phyloP scores from a whole-genome alignment of 2,888 invertebrate genomes.

The Gibbula magus region DNA sequence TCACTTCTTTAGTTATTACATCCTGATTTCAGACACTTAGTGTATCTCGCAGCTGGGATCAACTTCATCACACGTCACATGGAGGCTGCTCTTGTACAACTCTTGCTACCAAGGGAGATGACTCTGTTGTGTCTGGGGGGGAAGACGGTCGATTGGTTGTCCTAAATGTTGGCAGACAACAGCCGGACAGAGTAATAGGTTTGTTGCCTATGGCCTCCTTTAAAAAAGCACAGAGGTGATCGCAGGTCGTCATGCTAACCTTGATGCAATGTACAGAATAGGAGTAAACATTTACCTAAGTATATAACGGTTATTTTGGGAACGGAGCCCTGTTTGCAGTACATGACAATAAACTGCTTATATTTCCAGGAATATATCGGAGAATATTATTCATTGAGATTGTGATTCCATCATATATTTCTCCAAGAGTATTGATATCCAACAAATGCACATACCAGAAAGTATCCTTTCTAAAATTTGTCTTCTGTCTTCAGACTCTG shows the following conservation, averaged over 20 bases:
- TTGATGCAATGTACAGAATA: not conserved
- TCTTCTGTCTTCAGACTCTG: conserved; percentile 79
- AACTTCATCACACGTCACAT: conserved; percentile 80
- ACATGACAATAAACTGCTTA: no score
- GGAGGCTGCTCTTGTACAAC: conserved; percentile 83
- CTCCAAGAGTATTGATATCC: no score
- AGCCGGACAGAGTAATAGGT: conserved; percentile 78
- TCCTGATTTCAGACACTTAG: conserved; percentile 70
- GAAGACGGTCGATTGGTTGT: conserved; percentile 86
- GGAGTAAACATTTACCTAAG: no score
- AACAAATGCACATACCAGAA: no score
- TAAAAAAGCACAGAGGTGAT: not conserved
- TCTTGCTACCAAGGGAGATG: conserved; percentile 85
- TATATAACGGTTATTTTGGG: no score
- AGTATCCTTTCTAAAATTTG: no score
- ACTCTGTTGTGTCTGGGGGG: conserved; percentile 85
- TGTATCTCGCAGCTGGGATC: conserved; percentile 80
- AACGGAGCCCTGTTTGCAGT: no score
- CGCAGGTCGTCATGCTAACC: not conserved
- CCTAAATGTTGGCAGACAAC: conserved; percentile 77
- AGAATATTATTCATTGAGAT: no score
- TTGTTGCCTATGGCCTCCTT: conserved; percentile 44
- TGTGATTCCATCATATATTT: no score
- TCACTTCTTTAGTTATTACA: no score
- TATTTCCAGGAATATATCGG: no score